Evolutionary conservation across 2,113 vertebrate species (phyloP), one percentile per base, ranked within the genome.

Genomic region (Enhydra lutris): DNA sequence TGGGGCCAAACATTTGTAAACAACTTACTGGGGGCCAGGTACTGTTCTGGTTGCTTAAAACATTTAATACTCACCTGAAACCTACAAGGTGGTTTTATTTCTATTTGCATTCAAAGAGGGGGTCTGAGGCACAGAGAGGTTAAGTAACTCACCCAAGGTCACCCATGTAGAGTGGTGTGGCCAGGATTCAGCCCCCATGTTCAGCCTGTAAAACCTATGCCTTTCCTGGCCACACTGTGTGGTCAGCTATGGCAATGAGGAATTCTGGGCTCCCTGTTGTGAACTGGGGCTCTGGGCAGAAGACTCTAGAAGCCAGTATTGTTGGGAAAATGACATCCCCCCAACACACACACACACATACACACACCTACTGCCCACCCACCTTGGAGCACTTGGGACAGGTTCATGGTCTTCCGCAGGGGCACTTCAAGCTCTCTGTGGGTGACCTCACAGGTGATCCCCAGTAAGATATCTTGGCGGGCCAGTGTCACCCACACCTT

Each of bases 331-430:
- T 17, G 1, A 9, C 23, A 26, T 50, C 6, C n/a, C 29, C 10
- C 15, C 10, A 65, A 15, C 63, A 63, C 61, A 65, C 29, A 63
- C 29, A 63, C 57, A 57, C 57, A 63, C 12, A 63, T 5, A 63
- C 61, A 63, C 11, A 2, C 23, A 26, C 31, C 10, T 6, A 2
- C 45, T 2, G 17, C 52, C 78, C n/a, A 23, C 61, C 42, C 81
- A 95, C 96, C 74, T 90, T 24, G 71, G 55, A 93, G 47, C 15
- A 82, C 95, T 18, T 76, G 65, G 42, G 96, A 97, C 59, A 97
- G 84, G 9, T 91, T 93, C 74, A 80, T 29, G 88, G 57, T 86
- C 26, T 23, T 50, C 12, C 1, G 4, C 74, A 97, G 29, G 29
- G 96, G 89, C n/a, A 89, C 7, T 1, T 14, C 3, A 31, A 97